Base-by-base conservation (phyloP, 2,888 invertebrate genomes). In the Syrista parreyssii region DNA sequence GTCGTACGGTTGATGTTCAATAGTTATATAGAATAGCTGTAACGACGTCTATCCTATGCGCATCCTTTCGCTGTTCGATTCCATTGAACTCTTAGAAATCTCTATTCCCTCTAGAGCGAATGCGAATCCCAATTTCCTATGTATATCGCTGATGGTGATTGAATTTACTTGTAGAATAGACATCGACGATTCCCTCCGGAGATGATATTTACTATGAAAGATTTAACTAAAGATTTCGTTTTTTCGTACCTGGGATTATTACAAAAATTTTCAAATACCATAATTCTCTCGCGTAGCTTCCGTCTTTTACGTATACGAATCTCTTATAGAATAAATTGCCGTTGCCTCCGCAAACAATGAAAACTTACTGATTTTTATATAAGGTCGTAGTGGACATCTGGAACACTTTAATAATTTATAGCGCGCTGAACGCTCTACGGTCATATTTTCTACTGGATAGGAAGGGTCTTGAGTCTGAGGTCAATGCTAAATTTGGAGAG, bases 351-450 rank as follows among this genome's bases (percentile, higher is more conserved):
- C 68, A 34, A 76, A 55, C 23, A 80, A 79, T 79, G 79, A 81
- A 80, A 84, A 84, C 78, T 85, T 84, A 74, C 80, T 79, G 80
- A 82, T 79, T 77, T 77, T 55, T 69, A 81, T 83, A 80, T 80
- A 81, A 81, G 82, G 83, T 83, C 86, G 82, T 86, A 79, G 82
- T 75, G 81, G 84, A 84, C 87, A 87, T 86, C 86, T 87, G 87
- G 84, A 86, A 82, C 81, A 82, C 80, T 82, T 86, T 84, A 87
- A 85, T 86, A 86, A 84, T 87, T 87, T 85, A 86, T 82, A 83
- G 83, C 82, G 79, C 31, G 4, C 33, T 71, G 71, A 71, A 55
- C 77, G 78, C 78, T 79, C 75, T 75, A 80, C 78, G 80, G 79
- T 79, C 79, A 81, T 85, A 85, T 85, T 84, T 84, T 84, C 79